A percentile compares a stretch with the other conserved stretches of the same genome.
Evolutionary conservation across 2,797 vertebrate species (phyloP).

Genomic region (Nasua narica): DNA sequence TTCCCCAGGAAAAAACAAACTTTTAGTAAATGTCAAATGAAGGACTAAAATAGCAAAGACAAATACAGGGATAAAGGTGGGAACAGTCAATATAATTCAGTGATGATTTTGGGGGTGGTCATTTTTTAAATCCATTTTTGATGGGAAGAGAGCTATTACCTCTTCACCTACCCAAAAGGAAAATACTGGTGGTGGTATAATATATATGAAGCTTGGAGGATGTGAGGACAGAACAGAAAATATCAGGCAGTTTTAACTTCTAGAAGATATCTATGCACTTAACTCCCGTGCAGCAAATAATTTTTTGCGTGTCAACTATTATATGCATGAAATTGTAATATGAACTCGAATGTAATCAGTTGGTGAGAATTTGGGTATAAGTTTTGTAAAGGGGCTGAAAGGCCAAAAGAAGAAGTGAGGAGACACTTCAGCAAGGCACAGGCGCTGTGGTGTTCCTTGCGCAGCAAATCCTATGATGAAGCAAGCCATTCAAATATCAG

Average conservation of each 20-base stretch:
- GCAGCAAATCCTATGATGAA: background rate
- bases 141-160: background rate
- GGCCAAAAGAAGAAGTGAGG: background rate
- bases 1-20: background rate
- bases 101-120: background rate
- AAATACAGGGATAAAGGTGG: background rate
- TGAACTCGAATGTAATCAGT: background rate
- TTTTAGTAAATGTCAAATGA: background rate
- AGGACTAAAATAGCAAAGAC: background rate
- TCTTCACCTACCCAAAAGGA: background rate
- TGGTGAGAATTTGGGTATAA: background rate
- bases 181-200: background rate
- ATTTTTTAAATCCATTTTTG: constrained; percentile 9
- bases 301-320: background rate
- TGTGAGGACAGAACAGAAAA: background rate
- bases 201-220: background rate
- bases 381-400: background rate
- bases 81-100: background rate
- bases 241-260: background rate
- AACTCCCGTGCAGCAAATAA: background rate
- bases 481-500: background rate
- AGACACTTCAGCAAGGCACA: background rate
- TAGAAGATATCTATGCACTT: background rate
- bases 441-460: background rate
- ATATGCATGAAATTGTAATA: background rate